A percentile compares a stretch with the other conserved stretches of the same genome.
phyloP scores from a whole-genome alignment of 1,140 invertebrate species.

The Halictus rubicundus region DNA sequence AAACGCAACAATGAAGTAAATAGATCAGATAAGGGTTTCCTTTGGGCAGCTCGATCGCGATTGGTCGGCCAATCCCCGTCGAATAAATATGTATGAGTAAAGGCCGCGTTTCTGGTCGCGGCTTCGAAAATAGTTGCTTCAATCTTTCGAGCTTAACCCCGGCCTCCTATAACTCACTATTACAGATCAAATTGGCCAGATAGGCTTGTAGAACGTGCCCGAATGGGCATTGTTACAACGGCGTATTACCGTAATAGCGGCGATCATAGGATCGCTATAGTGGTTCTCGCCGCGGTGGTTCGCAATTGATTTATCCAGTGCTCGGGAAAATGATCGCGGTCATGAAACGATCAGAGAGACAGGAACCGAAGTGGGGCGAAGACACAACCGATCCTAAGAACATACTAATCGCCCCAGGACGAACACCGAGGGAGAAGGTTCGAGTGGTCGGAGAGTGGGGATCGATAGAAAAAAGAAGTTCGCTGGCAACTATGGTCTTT shows the following conservation, averaged over 20 bases:
- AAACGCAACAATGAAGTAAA: background rate
- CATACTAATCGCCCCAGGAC: background rate
- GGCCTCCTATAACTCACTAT: background rate
- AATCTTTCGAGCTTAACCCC: background rate
- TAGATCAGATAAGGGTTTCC: background rate
- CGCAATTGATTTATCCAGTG: constrained; percentile 42
- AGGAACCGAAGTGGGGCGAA: background rate
- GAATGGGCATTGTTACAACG: constrained; percentile 38
- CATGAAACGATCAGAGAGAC: constrained; percentile 1
- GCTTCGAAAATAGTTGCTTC: background rate
- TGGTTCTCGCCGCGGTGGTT: background rate
- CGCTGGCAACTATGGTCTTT: too few species aligned
- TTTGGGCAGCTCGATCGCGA: background rate
- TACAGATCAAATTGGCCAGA: constrained; percentile 38
- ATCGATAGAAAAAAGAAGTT: too few species aligned
- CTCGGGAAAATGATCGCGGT: constrained; percentile 18
- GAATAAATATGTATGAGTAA: constrained; percentile 21
- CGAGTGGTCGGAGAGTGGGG: too few species aligned
- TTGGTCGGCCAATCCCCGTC: background rate
- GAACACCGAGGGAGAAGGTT: too few species aligned
- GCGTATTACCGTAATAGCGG: constrained; percentile 33
- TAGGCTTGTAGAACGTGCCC: constrained; percentile 18
- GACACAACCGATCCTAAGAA: background rate
- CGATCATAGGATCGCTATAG: constrained; percentile 24
- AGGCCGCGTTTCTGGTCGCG: background rate